Conservation (phyloP, 1,140 invertebrate species). For the Phymastichus coffea region DNA sequence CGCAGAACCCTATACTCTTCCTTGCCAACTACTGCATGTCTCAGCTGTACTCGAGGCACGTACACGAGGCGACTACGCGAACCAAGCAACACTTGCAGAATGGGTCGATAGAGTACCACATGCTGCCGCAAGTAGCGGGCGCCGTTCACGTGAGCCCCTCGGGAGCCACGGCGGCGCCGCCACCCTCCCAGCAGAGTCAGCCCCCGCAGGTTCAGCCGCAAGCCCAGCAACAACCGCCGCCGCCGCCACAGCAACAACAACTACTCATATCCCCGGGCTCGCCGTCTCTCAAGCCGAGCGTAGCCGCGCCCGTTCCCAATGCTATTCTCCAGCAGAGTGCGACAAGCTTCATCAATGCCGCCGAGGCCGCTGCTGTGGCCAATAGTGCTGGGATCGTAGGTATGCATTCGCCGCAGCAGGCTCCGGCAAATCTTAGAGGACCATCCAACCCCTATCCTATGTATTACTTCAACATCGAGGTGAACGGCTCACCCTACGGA, state of each 20-base stretch:
- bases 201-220: background rate
- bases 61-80: conserved; percentile 37
- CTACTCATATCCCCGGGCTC: conserved; percentile 50
- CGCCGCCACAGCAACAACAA: conserved; percentile 33
- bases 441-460: conserved; percentile 64
- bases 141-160: conserved; percentile 43
- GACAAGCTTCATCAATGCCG: conserved; percentile 42
- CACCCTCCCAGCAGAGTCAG: conserved; percentile 26
- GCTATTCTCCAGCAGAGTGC: conserved; percentile 48
- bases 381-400: conserved; percentile 49
- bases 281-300: conserved; percentile 45
- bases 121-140: conserved; percentile 42
- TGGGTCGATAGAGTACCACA: conserved; percentile 59
- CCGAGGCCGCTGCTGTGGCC: conserved; percentile 34
- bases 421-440: conserved; percentile 46
- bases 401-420: conserved; percentile 53
- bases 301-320: conserved; percentile 44
- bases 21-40: conserved; percentile 74
- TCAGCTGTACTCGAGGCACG: conserved; percentile 69
- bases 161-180: conserved; percentile 30
- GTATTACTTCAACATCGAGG: conserved; percentile 77
- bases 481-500: conserved; percentile 69
- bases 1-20: conserved; percentile 67
- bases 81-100: conserved; percentile 56
- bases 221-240: conserved; percentile 16